phyloP scores from a whole-genome alignment of 2,797 vertebrate genomes.

The Premnoplex brunnescens region DNA sequence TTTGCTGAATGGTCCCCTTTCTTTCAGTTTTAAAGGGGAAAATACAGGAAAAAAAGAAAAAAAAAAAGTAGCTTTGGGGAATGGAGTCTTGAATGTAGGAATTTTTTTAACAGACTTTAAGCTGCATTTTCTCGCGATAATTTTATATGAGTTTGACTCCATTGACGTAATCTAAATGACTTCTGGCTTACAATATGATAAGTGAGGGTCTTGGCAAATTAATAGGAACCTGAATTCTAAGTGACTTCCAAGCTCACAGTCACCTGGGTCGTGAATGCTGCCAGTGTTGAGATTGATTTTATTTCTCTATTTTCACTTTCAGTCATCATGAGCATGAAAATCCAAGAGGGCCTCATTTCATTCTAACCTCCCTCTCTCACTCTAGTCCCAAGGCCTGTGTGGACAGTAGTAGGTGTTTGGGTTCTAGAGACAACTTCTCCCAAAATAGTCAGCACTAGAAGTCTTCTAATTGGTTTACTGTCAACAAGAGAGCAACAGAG shows the following conservation, averaged over 20 bases:
- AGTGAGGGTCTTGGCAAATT: neutral
- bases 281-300: neutral
- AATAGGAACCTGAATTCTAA: neutral
- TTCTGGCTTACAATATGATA: neutral
- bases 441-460: neutral
- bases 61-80: neutral
- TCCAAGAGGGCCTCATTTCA: neutral
- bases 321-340: neutral
- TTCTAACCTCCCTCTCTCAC: neutral
- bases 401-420: neutral
- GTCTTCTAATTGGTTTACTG: neutral
- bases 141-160: neutral
- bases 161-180: neutral
- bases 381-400: neutral
- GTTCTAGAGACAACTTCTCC: neutral
- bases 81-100: neutral
- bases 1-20: conserved; percentile 71
- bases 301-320: neutral
- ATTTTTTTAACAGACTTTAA: neutral
- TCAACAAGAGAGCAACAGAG: neutral
- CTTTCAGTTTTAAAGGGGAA: conserved; percentile 39
- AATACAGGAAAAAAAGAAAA: neutral
- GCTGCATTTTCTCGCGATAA: neutral
- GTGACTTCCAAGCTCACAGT: neutral
- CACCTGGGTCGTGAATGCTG: neutral